A percentile compares a stretch with the other conserved stretches of the same genome.
Evolutionary conservation across 2,113 vertebrate genomes (phyloP).

Genomic region (Aegithalos caudatus): DNA sequence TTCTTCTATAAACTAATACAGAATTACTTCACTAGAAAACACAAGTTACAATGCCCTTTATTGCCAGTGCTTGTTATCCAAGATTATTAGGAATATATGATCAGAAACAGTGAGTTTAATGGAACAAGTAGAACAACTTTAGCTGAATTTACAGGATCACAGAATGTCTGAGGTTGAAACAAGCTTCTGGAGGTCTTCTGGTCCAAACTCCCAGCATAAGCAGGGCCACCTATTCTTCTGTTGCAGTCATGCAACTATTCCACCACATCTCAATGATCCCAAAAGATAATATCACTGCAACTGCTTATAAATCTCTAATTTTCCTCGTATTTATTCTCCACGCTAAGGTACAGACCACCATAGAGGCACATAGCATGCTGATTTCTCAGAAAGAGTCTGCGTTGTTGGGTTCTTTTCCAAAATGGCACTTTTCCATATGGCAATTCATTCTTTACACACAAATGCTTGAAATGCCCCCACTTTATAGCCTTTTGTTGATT

Average conservation of each 20-base stretch:
- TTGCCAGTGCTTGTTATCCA: not conserved
- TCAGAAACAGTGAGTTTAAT: not conserved
- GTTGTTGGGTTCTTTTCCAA: not conserved
- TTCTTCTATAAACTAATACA: not conserved
- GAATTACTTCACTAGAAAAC: not conserved
- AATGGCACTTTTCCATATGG: not conserved
- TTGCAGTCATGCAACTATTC: not conserved
- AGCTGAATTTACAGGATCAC: not conserved
- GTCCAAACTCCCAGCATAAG: not conserved
- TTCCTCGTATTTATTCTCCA: not conserved
- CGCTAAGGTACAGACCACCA: not conserved
- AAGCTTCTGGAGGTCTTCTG: not conserved
- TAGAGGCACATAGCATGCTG: not conserved
- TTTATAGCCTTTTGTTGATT: not conserved
- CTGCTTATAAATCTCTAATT: not conserved
- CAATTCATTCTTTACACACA: not conserved
- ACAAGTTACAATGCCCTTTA: not conserved
- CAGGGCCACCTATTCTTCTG: not conserved
- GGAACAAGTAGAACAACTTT: not conserved
- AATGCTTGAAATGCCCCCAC: not conserved
- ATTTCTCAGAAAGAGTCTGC: not conserved
- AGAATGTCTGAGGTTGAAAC: not conserved
- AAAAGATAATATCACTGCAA: not conserved
- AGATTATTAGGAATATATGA: not conserved
- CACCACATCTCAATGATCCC: not conserved